These are phyloP conservation scores for Xiphophorus birchmanni DNA, from an alignment of 2,797 vertebrate genomes.

Conservation along the genomic window DNA sequence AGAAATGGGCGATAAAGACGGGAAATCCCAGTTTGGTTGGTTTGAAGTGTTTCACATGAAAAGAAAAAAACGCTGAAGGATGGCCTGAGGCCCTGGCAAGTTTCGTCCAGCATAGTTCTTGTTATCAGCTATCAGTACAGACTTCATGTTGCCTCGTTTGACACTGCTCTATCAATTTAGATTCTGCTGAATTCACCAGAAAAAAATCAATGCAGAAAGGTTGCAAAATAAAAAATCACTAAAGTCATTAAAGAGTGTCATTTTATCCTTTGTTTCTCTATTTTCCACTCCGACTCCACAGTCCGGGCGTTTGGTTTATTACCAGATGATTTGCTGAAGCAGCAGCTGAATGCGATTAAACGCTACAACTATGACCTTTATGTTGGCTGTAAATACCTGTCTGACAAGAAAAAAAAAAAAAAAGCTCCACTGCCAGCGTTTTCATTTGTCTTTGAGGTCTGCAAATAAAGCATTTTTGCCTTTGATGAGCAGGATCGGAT, in stretches of 20 bases:
- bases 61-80: neutral
- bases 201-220: neutral
- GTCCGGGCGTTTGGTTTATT: neutral
- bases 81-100: neutral
- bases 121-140: neutral
- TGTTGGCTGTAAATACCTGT: neutral
- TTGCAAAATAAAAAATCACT: neutral
- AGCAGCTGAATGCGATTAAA: neutral
- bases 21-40: neutral
- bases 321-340: neutral
- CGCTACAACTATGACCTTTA: neutral
- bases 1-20: neutral
- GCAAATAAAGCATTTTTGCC: constrained; percentile 36
- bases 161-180: neutral
- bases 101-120: neutral
- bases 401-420: constrained; percentile 20
- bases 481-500: constrained; percentile 25
- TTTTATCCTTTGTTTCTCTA: neutral
- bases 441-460: constrained; percentile 14
- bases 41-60: neutral
- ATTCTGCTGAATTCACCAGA: neutral
- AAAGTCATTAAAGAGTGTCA: no score
- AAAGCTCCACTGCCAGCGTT: neutral
- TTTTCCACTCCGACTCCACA: neutral
- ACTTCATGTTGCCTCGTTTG: neutral